A percentile compares a stretch with the other conserved stretches of the same genome.
phyloP scores from a whole-genome alignment of 2,888 invertebrate genomes.

The Campoplex nolae region DNA sequence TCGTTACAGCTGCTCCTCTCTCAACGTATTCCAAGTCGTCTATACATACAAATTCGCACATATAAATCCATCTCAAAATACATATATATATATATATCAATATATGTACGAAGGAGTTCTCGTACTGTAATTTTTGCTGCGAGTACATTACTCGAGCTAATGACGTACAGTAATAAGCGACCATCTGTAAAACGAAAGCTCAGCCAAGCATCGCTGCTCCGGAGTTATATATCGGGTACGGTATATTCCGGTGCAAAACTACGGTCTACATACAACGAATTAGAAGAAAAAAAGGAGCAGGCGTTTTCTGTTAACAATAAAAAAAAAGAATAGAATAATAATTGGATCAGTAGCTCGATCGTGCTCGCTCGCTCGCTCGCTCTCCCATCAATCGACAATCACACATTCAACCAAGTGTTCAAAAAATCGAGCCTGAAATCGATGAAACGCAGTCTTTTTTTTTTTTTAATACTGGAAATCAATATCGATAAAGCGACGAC shows the following conservation, averaged over 20 bases:
- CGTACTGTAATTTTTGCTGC: constrained; percentile 10
- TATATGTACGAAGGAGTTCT: not conserved
- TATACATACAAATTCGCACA: not conserved
- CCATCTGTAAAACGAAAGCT: constrained; percentile 57
- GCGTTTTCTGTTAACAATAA: not conserved
- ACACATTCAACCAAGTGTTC: not conserved
- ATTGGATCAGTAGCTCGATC: not conserved
- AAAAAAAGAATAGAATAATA: not conserved
- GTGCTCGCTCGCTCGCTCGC: not conserved
- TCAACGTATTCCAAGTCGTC: constrained; percentile 19
- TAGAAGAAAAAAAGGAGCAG: not conserved
- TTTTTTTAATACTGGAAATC: too few species aligned
- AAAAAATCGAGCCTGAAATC: not conserved
- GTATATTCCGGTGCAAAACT: constrained; percentile 23
- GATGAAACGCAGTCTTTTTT: not conserved
- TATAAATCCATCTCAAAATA: not conserved
- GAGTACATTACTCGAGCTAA: constrained; percentile 51
- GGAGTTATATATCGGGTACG: constrained; percentile 10
- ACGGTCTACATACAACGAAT: constrained; percentile 30
- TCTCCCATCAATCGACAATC: not conserved
- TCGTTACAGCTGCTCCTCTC: constrained; percentile 45
- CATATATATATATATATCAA: not conserved
- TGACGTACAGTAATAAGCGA: constrained; percentile 61
- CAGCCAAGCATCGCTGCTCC: constrained; percentile 43
- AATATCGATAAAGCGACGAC: too few species aligned